phyloP scores from a whole-genome alignment of 2,797 vertebrate genomes.

The Remorina albescens region DNA sequence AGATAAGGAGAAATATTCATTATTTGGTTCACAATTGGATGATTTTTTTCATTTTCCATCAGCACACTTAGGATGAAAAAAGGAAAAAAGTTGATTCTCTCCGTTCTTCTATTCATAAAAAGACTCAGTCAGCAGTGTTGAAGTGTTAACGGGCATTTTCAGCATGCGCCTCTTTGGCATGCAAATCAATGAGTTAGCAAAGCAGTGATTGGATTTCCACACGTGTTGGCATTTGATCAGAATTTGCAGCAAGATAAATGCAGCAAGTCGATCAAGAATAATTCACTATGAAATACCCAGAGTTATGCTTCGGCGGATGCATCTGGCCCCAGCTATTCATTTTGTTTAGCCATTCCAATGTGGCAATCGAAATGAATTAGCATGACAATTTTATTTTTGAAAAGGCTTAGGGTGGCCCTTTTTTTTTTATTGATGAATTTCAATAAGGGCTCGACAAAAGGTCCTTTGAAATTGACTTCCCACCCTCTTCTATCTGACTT shows the following conservation, averaged over 20 bases:
- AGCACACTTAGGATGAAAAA: conserved; percentile 18
- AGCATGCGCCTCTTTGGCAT: conserved; percentile 56
- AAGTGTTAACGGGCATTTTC: conserved; percentile 32
- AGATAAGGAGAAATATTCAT: conserved; percentile 27
- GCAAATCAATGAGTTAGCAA: conserved; percentile 72
- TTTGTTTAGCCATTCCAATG: conserved; percentile 87
- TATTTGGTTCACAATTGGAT: conserved; percentile 36
- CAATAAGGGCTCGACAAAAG: conserved; percentile 80
- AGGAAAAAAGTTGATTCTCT: conserved; percentile 36
- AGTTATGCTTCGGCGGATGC: conserved; percentile 80
- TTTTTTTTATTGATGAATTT: conserved; percentile 83
- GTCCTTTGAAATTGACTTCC: conserved; percentile 70
- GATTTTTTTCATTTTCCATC: conserved; percentile 43
- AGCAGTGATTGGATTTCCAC: conserved; percentile 70
- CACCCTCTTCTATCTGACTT: conserved; percentile 66
- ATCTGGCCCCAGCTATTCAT: conserved; percentile 85
- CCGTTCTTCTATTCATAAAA: conserved; percentile 24
- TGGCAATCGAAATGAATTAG: conserved; percentile 89
- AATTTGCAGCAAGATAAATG: conserved; percentile 74
- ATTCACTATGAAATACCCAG: conserved; percentile 88
- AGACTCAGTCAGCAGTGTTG: conserved; percentile 44
- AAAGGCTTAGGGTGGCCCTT: conserved; percentile 77
- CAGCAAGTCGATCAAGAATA: conserved; percentile 80
- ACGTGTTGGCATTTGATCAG: conserved; percentile 75
- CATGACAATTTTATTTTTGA: conserved; percentile 90